Evolutionary conservation across 2,113 vertebrate genomes (phyloP).

Genomic region (Neotoma lepida): DNA sequence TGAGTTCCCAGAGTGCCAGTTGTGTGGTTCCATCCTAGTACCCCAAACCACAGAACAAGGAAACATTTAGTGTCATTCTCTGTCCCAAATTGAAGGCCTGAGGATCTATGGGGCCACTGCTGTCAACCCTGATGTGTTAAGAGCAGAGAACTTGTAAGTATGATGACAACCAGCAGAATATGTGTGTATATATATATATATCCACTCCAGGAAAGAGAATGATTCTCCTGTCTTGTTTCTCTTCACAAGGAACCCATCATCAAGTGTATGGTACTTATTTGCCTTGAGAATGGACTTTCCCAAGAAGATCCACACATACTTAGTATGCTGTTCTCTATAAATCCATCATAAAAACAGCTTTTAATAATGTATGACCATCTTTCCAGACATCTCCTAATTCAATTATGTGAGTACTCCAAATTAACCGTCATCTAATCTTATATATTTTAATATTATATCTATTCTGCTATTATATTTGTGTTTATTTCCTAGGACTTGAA

Average conservation of each 20-base stretch:
- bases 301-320: too few relatives aligned
- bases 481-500: background rate
- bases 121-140: background rate
- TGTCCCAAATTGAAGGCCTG: rapidly evolving
- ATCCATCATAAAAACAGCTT: background rate
- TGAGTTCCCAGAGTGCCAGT: background rate
- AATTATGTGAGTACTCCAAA: background rate
- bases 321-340: background rate
- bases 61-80: background rate
- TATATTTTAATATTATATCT: background rate
- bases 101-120: background rate
- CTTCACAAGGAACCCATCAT: rapidly evolving
- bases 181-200: background rate
- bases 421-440: background rate
- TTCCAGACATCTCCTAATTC: background rate
- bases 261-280: rapidly evolving
- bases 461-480: background rate
- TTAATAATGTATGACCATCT: background rate
- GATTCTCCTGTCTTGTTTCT: background rate
- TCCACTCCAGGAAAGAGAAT: rapidly evolving
- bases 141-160: background rate
- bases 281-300: rapidly evolving
- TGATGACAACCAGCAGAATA: background rate
- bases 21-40: rapidly evolving
- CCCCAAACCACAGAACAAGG: background rate